Percentiles rank a stretch among this genome's conserved stretches.
Conservation (phyloP, 2,888 invertebrate species). For the Salticus scenicus region DNA sequence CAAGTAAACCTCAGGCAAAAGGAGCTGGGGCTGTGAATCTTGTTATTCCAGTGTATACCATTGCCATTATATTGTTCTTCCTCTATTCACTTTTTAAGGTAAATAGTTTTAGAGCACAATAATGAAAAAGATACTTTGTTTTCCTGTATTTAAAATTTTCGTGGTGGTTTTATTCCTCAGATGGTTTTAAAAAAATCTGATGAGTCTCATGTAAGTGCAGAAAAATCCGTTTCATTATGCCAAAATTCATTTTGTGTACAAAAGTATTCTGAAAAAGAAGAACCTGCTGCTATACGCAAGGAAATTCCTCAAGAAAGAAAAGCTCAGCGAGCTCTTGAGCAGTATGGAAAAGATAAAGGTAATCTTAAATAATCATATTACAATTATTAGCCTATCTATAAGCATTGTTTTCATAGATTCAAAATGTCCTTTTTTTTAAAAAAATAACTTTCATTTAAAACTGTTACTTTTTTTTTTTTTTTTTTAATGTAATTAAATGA, state of each 20-base stretch:
- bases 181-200: constrained; percentile 36
- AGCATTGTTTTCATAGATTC: no score
- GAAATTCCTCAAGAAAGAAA: constrained; percentile 54
- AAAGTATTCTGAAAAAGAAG: constrained; percentile 39
- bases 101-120: constrained; percentile 8
- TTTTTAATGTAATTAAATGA: no score
- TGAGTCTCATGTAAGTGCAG: background rate
- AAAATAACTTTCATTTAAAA: no score
- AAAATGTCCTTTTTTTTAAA: no score
- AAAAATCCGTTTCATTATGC: background rate
- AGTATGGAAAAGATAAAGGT: constrained; percentile 69
- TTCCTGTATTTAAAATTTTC: background rate
- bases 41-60: constrained; percentile 96
- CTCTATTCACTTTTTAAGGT: constrained; percentile 97
- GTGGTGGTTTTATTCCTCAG: background rate
- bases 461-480: no score
- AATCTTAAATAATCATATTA: background rate
- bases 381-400: no score
- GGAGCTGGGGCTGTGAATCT: constrained; percentile 75
- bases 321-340: constrained; percentile 55
- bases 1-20: constrained; percentile 59
- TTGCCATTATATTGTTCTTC: constrained; percentile 96
- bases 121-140: background rate
- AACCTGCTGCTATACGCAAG: constrained; percentile 35
- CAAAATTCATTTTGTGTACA: constrained; percentile 20